Conservation (phyloP, 2,113 vertebrate genomes). For the Rhineura floridana region DNA sequence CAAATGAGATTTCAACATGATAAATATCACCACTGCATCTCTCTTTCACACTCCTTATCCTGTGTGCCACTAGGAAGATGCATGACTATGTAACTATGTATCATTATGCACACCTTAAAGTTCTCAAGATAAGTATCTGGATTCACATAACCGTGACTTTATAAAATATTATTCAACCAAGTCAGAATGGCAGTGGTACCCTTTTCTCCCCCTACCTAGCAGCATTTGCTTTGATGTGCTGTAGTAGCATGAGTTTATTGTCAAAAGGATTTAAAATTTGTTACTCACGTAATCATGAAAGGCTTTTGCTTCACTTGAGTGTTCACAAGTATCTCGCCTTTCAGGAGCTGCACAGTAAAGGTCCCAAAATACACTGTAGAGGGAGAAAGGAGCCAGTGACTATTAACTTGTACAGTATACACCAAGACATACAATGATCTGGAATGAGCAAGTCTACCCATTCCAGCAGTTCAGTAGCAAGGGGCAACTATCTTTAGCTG, state of each 20-base stretch:
- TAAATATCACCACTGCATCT: not conserved
- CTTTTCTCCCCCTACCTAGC: not conserved
- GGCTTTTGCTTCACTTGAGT: constrained; percentile 99
- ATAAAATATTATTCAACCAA: constrained; percentile 64
- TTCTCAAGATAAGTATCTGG: constrained; percentile 59
- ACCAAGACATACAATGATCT: not conserved
- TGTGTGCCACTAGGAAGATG: not conserved
- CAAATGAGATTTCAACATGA: not conserved
- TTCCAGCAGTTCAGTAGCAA: not conserved
- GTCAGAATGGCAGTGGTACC: constrained; percentile 38
- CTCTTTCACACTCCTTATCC: not conserved
- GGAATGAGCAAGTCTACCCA: not conserved
- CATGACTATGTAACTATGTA: constrained; percentile 46
- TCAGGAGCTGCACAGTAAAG: constrained; percentile 99
- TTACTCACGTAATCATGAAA: constrained; percentile 99
- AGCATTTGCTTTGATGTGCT: constrained; percentile 15
- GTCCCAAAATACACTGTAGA: constrained; percentile 97
- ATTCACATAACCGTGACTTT: constrained; percentile 65
- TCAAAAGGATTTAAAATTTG: constrained; percentile 73
- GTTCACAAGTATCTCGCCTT: constrained; percentile 98
- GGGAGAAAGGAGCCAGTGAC: constrained; percentile 53
- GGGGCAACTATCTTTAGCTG: accelerated
- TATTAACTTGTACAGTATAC: constrained; percentile 4
- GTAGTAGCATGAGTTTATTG: constrained; percentile 68
- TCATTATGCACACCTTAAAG: constrained; percentile 46